Evolutionary conservation across 2,113 vertebrate species (phyloP), one percentile per base, ranked within the genome.

Genomic region (Oryzias celebensis): DNA sequence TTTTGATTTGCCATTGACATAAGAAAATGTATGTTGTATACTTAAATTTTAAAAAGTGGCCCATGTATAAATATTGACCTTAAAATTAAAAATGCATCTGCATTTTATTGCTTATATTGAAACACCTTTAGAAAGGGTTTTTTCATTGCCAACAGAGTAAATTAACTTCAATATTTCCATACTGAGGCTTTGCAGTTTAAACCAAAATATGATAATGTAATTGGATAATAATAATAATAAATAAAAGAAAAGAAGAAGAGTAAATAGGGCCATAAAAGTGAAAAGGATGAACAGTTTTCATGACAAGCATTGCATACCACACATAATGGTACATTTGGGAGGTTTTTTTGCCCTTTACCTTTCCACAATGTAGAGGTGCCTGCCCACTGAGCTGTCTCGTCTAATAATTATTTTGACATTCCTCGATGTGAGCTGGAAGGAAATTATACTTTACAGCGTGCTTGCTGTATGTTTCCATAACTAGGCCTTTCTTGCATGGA

Each of bases 341-440:
- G 58, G 65, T 71, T 65, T 77, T 75, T 69, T 53, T 62, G 59
- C 65, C 50, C 55, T 83, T 71, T 66, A 57, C 67, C 55, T 67
- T 50, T 67, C 66, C 46, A 62, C 78, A 78, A 88, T 85, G 78
- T 83, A 81, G 82, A 87, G 73, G 58, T 73, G 71, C 58, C 64
- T 82, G 75, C 79, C 68, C 75, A 77, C 72, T 81, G 77, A 78
- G 77, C 81, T 82, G 82, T 84, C 85, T 85, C 61, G 46, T 81
- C 77, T 77, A 58, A 80, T 82, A 81, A 88, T 85, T 85, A 82
- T 87, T 85, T 79, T 82, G 72, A 78, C 74, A 82, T 82, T 82
- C 78, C 81, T 72, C 54, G 45, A 78, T 68, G 75, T 73, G 78
- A 70, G 54, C 73, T 82, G 48, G 69, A 73, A 59, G 78, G 61